Conservation (phyloP, 2,797 vertebrate genomes). For the Brachyrhaphis roseni region DNA sequence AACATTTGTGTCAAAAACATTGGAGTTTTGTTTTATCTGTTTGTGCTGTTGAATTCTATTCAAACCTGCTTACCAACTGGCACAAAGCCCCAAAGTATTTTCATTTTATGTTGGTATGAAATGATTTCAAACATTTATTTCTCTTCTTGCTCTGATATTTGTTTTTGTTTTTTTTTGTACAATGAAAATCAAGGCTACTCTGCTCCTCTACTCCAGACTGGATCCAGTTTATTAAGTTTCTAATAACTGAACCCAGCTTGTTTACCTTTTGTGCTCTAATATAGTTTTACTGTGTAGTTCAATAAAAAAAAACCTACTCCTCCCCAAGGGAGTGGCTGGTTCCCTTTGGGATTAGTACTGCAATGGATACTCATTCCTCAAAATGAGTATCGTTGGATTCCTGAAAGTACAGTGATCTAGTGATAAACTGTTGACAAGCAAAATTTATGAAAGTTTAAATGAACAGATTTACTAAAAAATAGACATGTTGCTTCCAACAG, state of each 20-base stretch:
- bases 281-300: not conserved
- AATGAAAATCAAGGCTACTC: not conserved
- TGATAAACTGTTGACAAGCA: not conserved
- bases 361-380: too few relatives aligned
- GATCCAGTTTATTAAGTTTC: not conserved
- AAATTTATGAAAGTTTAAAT: not conserved
- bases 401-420: not conserved
- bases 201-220: not conserved
- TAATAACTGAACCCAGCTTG: not conserved
- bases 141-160: not conserved
- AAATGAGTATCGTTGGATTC: too few relatives aligned
- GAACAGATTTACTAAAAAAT: constrained; percentile 11
- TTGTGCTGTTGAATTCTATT: not conserved
- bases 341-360: too few relatives aligned
- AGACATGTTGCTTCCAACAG: not conserved
- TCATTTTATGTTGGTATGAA: not conserved
- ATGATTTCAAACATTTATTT: not conserved
- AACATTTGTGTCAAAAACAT: not conserved
- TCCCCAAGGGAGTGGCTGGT: too few relatives aligned
- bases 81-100: not conserved
- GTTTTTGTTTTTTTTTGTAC: not conserved
- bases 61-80: not conserved
- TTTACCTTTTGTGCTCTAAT: not conserved
- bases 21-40: not conserved
- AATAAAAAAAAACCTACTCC: too few relatives aligned